These are phyloP conservation scores for Bradypodion pumilum DNA, from an alignment of 2,797 vertebrate genomes.

Conservation along the genomic window DNA sequence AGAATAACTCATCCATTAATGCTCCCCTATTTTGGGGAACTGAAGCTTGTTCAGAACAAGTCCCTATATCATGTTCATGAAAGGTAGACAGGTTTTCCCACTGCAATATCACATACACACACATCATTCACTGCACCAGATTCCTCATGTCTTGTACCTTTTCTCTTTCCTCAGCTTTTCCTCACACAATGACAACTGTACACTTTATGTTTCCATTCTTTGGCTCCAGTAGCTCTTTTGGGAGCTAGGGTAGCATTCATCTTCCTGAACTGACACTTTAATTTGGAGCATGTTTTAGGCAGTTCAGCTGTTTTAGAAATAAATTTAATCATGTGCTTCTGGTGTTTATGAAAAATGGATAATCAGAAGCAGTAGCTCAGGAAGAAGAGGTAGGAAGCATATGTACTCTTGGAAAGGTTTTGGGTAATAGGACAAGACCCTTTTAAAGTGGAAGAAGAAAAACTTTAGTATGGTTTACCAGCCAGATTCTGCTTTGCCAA, in stretches of 20 bases:
- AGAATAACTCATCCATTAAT: no score
- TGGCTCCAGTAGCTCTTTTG: conserved; percentile 50
- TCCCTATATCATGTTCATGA: not conserved
- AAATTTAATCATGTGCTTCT: conserved; percentile 70
- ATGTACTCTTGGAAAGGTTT: conserved; percentile 43
- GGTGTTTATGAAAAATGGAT: conserved; percentile 64
- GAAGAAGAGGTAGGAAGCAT: conserved; percentile 58
- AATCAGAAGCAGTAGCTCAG: conserved; percentile 69
- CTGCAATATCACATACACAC: no score
- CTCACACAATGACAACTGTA: conserved; percentile 39
- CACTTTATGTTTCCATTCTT: conserved; percentile 60
- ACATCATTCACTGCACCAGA: not conserved
- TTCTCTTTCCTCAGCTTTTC: not conserved
- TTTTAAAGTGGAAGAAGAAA: conserved; percentile 44
- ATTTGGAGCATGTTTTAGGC: conserved; percentile 54
- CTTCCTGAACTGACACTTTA: conserved; percentile 59
- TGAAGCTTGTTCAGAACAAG: no score
- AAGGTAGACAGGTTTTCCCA: not conserved
- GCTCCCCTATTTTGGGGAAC: not conserved
- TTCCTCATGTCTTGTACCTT: not conserved
- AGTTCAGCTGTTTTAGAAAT: conserved; percentile 70
- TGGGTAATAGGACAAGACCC: conserved; percentile 17
- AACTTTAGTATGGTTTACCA: not conserved
- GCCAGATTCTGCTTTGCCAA: not conserved
- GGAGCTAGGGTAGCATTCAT: conserved; percentile 54